Conservation (phyloP, 2,888 invertebrate genomes). For the Trachelus tabidus region DNA sequence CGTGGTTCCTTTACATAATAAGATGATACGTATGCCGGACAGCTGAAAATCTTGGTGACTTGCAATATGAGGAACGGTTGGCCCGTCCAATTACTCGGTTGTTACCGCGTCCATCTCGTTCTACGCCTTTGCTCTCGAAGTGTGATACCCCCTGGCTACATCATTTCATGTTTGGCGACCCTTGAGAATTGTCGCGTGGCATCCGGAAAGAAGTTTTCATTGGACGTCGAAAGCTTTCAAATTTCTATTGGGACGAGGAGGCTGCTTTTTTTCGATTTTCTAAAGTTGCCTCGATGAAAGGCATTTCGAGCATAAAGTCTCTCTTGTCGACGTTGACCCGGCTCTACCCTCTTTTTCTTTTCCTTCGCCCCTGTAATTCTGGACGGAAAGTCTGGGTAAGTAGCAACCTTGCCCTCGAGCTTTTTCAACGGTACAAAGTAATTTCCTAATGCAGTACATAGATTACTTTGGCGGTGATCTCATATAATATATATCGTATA, state of each 20-base stretch:
- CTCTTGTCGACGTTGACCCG: neutral
- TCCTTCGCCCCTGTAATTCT: neutral
- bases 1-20: conserved; percentile 13
- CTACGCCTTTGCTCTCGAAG: neutral
- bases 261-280: neutral
- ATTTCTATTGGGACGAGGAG: neutral
- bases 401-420: neutral
- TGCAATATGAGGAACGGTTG: neutral
- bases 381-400: neutral
- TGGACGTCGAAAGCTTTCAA: neutral
- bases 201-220: neutral
- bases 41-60: conserved; percentile 1
- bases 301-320: neutral
- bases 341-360: neutral
- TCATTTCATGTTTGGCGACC: neutral
- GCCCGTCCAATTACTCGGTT: neutral
- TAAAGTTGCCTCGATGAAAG: neutral
- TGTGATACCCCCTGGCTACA: neutral
- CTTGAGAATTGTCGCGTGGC: neutral
- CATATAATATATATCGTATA: neutral
- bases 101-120: neutral
- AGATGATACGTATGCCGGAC: conserved; percentile 21
- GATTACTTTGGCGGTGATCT: neutral
- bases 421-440: neutral
- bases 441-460: neutral